These are phyloP conservation scores for Zeugodacus cucurbitae DNA, from an alignment of 1,140 invertebrate species.

Conservation along the genomic window DNA sequence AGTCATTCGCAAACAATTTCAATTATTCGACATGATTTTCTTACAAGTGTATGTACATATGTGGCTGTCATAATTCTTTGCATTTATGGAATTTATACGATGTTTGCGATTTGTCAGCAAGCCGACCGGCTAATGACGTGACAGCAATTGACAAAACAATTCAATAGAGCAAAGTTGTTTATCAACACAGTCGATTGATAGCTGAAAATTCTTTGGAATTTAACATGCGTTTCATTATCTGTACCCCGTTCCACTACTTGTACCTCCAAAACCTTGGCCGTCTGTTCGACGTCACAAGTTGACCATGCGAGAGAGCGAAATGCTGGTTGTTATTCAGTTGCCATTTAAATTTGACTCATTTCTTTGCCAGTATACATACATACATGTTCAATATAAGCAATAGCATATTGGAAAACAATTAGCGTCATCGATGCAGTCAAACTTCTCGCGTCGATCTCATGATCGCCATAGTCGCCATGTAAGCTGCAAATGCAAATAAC, in stretches of 20 bases:
- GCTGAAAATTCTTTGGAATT: background rate
- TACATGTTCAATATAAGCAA: no score
- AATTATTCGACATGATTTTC: background rate
- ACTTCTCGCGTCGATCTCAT: background rate
- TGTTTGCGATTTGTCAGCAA: background rate
- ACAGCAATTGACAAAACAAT: background rate
- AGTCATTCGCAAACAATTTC: background rate
- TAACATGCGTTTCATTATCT: background rate
- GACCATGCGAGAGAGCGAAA: no score
- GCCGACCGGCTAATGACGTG: background rate
- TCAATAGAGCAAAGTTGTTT: background rate
- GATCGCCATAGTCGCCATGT: background rate
- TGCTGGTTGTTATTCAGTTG: no score
- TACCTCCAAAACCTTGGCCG: no score
- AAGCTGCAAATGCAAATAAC: background rate
- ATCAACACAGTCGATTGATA: background rate
- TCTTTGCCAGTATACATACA: no score
- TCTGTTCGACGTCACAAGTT: no score
- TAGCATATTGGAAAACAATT: background rate
- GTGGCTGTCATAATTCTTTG: background rate
- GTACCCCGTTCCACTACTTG: no score
- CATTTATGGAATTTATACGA: background rate
- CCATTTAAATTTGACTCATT: no score
- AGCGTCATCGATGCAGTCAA: constrained; percentile 16
- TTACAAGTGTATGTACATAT: background rate